A percentile compares a stretch with the other conserved stretches of the same genome.
phyloP scores from a whole-genome alignment of 1,140 invertebrate genomes.

The Pseudomyrmex pallidus region DNA sequence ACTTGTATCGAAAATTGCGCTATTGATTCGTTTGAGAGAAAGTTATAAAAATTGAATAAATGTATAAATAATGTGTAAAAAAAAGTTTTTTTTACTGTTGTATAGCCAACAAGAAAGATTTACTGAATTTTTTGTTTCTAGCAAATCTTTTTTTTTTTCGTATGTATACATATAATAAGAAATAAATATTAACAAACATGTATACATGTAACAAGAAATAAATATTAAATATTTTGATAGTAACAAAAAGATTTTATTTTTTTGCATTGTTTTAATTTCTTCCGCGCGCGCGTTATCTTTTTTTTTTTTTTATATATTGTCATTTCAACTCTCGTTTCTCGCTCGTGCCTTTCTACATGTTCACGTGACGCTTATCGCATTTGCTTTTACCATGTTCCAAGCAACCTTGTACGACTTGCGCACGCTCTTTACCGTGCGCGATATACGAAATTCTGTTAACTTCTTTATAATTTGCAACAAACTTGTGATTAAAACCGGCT shows the following conservation, averaged over 20 bases:
- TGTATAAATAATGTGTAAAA: background rate
- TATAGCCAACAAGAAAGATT: too few relatives aligned
- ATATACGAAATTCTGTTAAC: slow-evolving; percentile 43
- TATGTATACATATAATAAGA: too few relatives aligned
- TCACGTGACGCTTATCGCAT: slow-evolving; percentile 43
- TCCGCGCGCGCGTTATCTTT: background rate
- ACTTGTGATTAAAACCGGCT: slow-evolving; percentile 45
- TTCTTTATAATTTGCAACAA: slow-evolving; percentile 43
- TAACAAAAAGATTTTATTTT: background rate
- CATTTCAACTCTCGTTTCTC: slow-evolving; percentile 1
- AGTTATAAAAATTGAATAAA: background rate
- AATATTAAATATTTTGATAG: too few relatives aligned
- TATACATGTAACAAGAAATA: too few relatives aligned
- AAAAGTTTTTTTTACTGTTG: background rate
- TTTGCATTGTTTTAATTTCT: background rate
- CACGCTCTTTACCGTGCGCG: background rate
- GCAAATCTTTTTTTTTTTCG: too few relatives aligned
- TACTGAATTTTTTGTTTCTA: too few relatives aligned
- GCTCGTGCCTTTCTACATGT: background rate
- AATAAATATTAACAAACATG: too few relatives aligned
- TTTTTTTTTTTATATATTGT: background rate
- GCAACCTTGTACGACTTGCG: slow-evolving; percentile 20
- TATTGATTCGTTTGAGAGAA: slow-evolving; percentile 33
- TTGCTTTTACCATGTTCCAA: background rate
- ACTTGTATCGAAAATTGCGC: slow-evolving; percentile 15